These are phyloP conservation scores for Arnoldichthys spilopterus DNA, from an alignment of 2,797 vertebrate genomes.

Conservation along the genomic window DNA sequence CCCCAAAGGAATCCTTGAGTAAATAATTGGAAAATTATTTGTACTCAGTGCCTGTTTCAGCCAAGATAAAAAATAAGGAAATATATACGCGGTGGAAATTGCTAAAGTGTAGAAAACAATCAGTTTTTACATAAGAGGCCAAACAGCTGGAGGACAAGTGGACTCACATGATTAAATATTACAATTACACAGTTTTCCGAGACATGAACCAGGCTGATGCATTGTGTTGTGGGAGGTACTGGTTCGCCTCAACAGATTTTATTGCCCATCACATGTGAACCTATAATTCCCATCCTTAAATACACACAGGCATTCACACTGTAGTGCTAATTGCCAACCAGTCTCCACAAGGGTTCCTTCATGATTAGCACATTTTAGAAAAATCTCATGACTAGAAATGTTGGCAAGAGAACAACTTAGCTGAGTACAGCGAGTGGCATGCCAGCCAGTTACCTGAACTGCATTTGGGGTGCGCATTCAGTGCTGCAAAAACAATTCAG, in stretches of 20 bases:
- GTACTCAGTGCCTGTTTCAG: slow-evolving; percentile 12
- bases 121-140: background rate
- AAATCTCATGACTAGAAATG: background rate
- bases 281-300: background rate
- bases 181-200: slow-evolving; percentile 21
- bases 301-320: background rate
- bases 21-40: slow-evolving; percentile 24
- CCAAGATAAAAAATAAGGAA: slow-evolving; percentile 25
- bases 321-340: background rate
- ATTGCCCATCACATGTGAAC: background rate
- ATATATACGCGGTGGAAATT: slow-evolving; percentile 6
- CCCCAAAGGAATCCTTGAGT: slow-evolving; percentile 1
- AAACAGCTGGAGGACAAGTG: slow-evolving; percentile 8
- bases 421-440: too few relatives aligned
- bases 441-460: too few relatives aligned
- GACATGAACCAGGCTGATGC: background rate
- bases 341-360: background rate
- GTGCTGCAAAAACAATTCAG: too few relatives aligned
- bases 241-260: background rate
- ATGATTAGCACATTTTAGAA: too few relatives aligned
- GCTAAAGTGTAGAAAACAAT: background rate
- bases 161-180: background rate
- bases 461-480: too few relatives aligned
- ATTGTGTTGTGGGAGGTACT: background rate
- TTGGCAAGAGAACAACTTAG: background rate